Conservation (phyloP, 2,113 vertebrate genomes). For the Uria lomvia region DNA sequence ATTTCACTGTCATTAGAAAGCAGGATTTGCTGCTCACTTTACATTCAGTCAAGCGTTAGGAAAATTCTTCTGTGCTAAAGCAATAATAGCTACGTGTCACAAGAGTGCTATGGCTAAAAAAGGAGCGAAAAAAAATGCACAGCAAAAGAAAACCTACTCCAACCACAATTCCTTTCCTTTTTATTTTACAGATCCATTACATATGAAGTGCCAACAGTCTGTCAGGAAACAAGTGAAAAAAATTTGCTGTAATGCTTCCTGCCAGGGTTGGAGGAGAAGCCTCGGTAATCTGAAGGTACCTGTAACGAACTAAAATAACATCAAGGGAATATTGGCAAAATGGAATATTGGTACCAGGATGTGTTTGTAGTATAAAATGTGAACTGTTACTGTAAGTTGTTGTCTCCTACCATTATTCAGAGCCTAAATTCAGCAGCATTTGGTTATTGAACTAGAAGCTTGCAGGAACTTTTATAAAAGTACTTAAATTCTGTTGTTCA, state of each 20-base stretch:
- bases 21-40: neutral
- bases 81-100: neutral
- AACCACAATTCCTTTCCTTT: neutral
- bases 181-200: neutral
- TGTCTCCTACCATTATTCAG: neutral
- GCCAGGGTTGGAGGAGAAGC: neutral
- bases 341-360: neutral
- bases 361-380: neutral
- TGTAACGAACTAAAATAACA: neutral
- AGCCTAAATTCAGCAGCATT: neutral
- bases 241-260: neutral
- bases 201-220: neutral
- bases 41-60: neutral
- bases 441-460: neutral
- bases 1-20: neutral
- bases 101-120: neutral
- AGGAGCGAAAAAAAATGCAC: fast-evolving
- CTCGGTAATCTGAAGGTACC: neutral
- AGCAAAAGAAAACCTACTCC: neutral
- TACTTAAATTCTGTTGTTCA: neutral
- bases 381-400: neutral
- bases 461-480: neutral
- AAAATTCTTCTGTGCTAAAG: neutral
- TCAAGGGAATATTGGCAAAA: neutral
- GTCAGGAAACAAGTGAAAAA: neutral